Conservation (phyloP, 2,888 invertebrate genomes). For the Eueremaeus valkanovi region DNA sequence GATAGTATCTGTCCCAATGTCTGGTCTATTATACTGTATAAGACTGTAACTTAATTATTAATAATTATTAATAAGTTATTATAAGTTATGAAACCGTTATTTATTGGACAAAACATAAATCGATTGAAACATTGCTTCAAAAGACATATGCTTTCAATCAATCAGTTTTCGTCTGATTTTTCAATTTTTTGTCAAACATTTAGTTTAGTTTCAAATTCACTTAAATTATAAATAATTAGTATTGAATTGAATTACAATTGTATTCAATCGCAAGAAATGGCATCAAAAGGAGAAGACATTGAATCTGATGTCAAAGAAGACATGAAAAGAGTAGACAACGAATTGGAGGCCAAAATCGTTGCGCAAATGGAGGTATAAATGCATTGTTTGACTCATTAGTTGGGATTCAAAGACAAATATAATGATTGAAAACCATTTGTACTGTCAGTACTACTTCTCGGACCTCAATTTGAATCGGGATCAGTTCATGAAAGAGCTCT, state of each 20-base stretch:
- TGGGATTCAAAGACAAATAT: too few species aligned
- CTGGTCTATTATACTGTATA: too few species aligned
- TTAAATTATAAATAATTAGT: background rate
- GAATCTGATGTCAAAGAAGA: background rate
- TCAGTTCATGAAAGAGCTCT: conserved; percentile 84
- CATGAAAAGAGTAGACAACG: conserved; percentile 48
- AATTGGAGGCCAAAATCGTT: conserved; percentile 26
- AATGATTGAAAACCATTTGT: background rate
- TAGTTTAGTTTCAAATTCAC: background rate
- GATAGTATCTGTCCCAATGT: too few species aligned
- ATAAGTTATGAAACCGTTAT: background rate
- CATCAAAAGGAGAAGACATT: background rate
- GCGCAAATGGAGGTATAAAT: conserved; percentile 38
- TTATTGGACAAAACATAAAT: too few species aligned
- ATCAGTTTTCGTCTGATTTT: too few species aligned
- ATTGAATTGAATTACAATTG: too few species aligned
- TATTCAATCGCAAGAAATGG: background rate
- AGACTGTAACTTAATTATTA: too few species aligned
- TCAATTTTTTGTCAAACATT: background rate
- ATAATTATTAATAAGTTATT: too few species aligned
- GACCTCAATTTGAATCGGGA: conserved; percentile 87
- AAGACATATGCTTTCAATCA: background rate
- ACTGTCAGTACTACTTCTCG: conserved; percentile 70
- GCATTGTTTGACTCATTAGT: too few species aligned
- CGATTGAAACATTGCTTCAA: background rate